Base-by-base conservation (phyloP, 2,113 vertebrate species). In the Dolichotis patagonum region DNA sequence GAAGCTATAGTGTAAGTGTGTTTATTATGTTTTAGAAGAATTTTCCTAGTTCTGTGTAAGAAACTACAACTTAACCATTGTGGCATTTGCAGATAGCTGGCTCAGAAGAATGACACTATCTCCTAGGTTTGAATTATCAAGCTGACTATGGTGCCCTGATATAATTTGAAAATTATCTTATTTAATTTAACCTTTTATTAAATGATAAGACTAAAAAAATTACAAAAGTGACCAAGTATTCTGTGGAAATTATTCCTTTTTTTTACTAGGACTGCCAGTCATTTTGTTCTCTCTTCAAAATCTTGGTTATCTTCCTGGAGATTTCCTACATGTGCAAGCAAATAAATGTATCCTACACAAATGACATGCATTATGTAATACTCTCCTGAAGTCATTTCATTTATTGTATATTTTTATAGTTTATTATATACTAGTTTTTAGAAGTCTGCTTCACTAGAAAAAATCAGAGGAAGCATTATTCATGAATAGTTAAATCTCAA, bases 81-180 rank as follows among this genome's bases (percentile, higher is more conserved):
- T 3, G 38, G 9, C 9, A 60, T 84, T 62, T 20, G 8, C 32
- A 85, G 26, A 28, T 62, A 19, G 62, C n/a, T 90, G 43, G 0
- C 13, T 69, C 17, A 67, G 38, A 71, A 92, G 77, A 92, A 43
- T 41, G 52, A 54, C 17, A 14, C 20, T 87, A 41, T 90, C 91
- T 88, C 22, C 46, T 22, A 4, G 54, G 32, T 95, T 89, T 77
- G 38, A 93, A 77, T 93, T 20, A 86, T 78, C 52, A 71, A 46
- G 58, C 60, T 86, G n/a, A 86, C 12, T 46, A 24, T 17, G 41
- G 52, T 88, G 26, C 8, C n/a, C 49, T 71, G 58, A 82, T 88
- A 63, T 69, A 82, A 77, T 83, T 93, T 82, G 17, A 46, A 91
- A 52, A 43, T 82, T 90, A 63, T 58, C 90, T 88, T 56, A 58